phyloP scores from a whole-genome alignment of 2,797 vertebrate species.

The Sphaeramia orbicularis region DNA sequence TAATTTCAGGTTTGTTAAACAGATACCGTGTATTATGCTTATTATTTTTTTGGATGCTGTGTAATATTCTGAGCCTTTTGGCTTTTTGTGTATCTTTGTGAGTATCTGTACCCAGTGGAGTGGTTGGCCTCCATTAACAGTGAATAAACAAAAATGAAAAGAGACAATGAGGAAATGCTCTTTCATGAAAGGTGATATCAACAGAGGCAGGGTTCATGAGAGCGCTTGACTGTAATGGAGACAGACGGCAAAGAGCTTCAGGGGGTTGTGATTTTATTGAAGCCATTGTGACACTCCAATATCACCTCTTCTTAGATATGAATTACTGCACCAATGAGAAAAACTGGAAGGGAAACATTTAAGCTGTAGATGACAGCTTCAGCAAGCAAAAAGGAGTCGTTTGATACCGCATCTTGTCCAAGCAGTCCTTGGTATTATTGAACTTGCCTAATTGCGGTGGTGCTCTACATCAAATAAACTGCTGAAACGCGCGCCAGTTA shows the following conservation, averaged over 20 bases:
- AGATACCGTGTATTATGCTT: conserved; percentile 10
- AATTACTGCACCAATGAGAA: conserved; percentile 71
- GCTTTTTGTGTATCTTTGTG: conserved; percentile 19
- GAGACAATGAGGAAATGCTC: conserved; percentile 64
- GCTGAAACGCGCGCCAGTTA: conserved; percentile 14
- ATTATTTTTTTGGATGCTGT: conserved; percentile 19
- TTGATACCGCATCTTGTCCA: conserved; percentile 23
- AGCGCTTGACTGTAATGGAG: conserved; percentile 83
- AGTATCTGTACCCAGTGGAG: conserved; percentile 38
- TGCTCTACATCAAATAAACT: conserved; percentile 18
- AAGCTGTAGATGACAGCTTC: conserved; percentile 54
- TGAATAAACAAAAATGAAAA: conserved; percentile 72
- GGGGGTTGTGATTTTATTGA: conserved; percentile 83
- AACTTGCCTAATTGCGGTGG: conserved; percentile 16
- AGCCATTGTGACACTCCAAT: conserved; percentile 77
- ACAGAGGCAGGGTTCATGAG: conserved; percentile 74
- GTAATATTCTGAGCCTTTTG: conserved; percentile 7
- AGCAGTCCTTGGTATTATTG: conserved; percentile 21
- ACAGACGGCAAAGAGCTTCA: conserved; percentile 83
- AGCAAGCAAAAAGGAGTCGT: conserved; percentile 37
- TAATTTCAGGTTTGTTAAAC: conserved; percentile 25
- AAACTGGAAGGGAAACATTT: conserved; percentile 61
- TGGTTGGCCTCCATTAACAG: conserved; percentile 44
- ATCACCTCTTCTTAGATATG: conserved; percentile 77
- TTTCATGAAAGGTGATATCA: conserved; percentile 80